Conservation (phyloP, 2,113 vertebrate genomes). For the Cyrtonyx montezumae region DNA sequence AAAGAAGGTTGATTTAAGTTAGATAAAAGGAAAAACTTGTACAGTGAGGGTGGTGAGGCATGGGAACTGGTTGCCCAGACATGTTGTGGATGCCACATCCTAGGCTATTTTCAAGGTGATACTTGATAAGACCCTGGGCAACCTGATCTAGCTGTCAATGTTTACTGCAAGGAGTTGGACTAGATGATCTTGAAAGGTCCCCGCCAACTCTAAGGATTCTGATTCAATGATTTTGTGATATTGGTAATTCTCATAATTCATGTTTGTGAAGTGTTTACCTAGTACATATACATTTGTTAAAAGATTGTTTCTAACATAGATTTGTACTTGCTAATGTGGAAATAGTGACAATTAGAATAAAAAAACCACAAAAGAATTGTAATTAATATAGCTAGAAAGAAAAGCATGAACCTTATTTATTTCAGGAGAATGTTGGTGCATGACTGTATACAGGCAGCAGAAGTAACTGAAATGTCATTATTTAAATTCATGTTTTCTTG, state of each 20-base stretch:
- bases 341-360: not conserved
- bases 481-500: not conserved
- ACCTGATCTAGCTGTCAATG: too few relatives aligned
- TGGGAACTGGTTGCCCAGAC: too few relatives aligned
- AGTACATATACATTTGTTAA: not conserved
- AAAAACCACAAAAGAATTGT: not conserved
- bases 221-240: too few relatives aligned
- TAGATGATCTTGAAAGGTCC: too few relatives aligned
- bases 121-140: too few relatives aligned
- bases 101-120: too few relatives aligned
- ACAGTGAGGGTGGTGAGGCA: too few relatives aligned
- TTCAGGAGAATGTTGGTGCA: not conserved
- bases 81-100: too few relatives aligned
- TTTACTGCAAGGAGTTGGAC: too few relatives aligned
- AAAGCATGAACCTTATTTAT: conserved; percentile 28
- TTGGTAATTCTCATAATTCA: not conserved
- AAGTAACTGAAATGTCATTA: conserved; percentile 29
- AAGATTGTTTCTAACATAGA: not conserved
- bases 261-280: not conserved
- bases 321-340: not conserved
- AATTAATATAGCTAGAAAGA: not conserved
- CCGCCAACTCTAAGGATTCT: too few relatives aligned
- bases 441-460: not conserved
- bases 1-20: too few relatives aligned
- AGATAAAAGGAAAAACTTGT: too few relatives aligned